These are phyloP conservation scores for Hippocampus comes DNA, from an alignment of 2,113 vertebrate genomes.

Conservation along the genomic window DNA sequence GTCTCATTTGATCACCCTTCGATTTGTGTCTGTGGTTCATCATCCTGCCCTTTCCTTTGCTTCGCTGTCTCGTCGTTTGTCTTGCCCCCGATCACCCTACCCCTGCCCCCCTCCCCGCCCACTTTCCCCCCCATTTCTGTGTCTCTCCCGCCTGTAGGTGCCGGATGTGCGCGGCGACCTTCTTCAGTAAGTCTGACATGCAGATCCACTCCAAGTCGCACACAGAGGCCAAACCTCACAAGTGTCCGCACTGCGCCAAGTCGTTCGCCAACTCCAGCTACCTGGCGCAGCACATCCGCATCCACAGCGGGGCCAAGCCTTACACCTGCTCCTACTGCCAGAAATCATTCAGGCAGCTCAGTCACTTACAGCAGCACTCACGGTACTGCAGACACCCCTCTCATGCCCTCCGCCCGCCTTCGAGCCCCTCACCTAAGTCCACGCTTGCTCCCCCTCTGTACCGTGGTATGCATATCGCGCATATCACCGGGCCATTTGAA, in stretches of 20 bases:
- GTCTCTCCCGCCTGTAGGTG: constrained; percentile 83
- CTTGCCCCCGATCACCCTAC: constrained; percentile 13
- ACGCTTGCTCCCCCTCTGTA: constrained; percentile 19
- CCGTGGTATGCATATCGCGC: constrained; percentile 32
- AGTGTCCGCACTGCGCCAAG: constrained; percentile 99
- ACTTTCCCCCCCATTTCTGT: constrained; percentile 61
- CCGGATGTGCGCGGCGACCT: constrained; percentile 99
- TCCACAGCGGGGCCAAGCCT: constrained; percentile 98
- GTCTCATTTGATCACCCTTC: constrained; percentile 18
- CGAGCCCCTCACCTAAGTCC: constrained; percentile 29
- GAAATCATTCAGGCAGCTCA: constrained; percentile 98
- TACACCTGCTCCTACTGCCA: constrained; percentile 99
- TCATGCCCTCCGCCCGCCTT: constrained; percentile 26
- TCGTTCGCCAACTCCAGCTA: constrained; percentile 99
- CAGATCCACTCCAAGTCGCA: constrained; percentile 99
- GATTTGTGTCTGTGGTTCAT: constrained; percentile 17
- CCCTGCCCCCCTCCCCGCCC: constrained; percentile 6
- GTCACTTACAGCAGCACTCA: constrained; percentile 99
- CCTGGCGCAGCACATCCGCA: constrained; percentile 98
- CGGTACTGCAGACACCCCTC: constrained; percentile 81
- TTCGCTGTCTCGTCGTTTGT: constrained; percentile 6
- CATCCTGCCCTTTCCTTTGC: constrained; percentile 30
- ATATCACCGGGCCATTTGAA: constrained; percentile 29
- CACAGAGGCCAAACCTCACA: constrained; percentile 99
- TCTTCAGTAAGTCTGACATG: constrained; percentile 99